phyloP scores from a whole-genome alignment of 2,797 vertebrate species.

The Anabas testudineus region DNA sequence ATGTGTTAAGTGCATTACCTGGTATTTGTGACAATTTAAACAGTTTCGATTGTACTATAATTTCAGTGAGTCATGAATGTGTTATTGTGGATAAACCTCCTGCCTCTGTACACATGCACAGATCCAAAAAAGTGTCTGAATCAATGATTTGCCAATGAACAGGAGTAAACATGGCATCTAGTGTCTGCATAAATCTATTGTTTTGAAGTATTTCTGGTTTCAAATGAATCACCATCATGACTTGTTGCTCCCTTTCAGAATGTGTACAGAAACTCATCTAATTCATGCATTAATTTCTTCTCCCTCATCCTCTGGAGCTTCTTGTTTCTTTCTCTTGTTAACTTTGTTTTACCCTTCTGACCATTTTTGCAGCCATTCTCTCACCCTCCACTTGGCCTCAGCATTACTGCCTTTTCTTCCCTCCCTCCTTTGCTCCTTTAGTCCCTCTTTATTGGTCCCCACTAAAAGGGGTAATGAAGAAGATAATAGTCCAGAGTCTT shows the following conservation, averaged over 20 bases:
- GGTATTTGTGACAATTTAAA: no score
- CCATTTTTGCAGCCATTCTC: conserved; percentile 32
- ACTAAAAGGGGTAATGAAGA: conserved; percentile 67
- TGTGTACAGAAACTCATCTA: neutral
- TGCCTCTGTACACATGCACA: no score
- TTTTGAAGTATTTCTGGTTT: no score
- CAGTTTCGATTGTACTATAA: no score
- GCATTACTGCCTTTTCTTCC: conserved; percentile 40
- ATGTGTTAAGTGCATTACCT: no score
- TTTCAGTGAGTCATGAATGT: no score
- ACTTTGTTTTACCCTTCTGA: conserved; percentile 41
- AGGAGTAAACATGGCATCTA: no score
- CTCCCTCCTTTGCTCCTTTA: conserved; percentile 29
- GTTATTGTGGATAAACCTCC: no score
- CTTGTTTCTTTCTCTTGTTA: conserved; percentile 31
- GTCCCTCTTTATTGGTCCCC: conserved; percentile 46
- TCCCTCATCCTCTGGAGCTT: neutral
- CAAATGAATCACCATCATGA: neutral
- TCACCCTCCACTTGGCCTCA: conserved; percentile 49
- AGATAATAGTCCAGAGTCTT: conserved; percentile 61
- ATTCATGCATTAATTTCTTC: conserved; percentile 1
- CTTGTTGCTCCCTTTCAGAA: neutral
- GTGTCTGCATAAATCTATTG: no score
- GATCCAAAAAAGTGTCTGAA: no score
- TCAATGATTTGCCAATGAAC: no score